phyloP scores from a whole-genome alignment of 1,140 invertebrate genomes.

The Aradophagus sp. region DNA sequence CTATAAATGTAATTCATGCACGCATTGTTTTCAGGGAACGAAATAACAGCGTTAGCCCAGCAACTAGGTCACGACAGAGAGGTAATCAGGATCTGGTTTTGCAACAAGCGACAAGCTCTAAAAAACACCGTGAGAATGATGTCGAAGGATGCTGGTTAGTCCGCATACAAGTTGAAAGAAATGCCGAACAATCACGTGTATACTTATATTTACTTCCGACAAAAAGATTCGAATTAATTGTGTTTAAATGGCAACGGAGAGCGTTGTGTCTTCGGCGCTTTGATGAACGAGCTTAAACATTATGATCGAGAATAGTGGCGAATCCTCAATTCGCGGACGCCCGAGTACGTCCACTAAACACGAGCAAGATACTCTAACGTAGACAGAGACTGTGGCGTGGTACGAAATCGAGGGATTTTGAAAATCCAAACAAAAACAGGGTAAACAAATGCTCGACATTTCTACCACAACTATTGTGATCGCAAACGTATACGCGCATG shows the following conservation, averaged over 20 bases:
- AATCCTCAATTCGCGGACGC: too few relatives aligned
- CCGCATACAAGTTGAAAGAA: not conserved
- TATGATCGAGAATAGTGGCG: constrained; percentile 39
- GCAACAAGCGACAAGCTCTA: constrained; percentile 97
- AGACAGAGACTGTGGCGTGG: constrained; percentile 63
- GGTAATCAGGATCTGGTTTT: constrained; percentile 99
- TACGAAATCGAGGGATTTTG: constrained; percentile 62
- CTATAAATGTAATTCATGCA: not conserved
- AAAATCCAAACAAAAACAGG: constrained; percentile 65
- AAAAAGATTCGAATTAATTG: constrained; percentile 35
- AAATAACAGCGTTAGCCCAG: constrained; percentile 96
- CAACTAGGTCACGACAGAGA: constrained; percentile 97
- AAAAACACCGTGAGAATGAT: constrained; percentile 96
- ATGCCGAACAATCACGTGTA: too few relatives aligned
- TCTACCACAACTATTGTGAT: constrained; percentile 71
- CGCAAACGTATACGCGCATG: constrained; percentile 72
- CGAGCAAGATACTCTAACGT: constrained; percentile 58
- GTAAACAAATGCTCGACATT: constrained; percentile 63
- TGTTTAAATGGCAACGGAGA: constrained; percentile 17
- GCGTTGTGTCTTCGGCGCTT: constrained; percentile 25
- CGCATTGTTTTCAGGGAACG: constrained; percentile 88
- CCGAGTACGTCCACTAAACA: too few relatives aligned
- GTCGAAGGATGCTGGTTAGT: constrained; percentile 82
- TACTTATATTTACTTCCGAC: too few relatives aligned
- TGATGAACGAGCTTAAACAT: constrained; percentile 52